Evolutionary conservation across 2,797 vertebrate genomes (phyloP), one percentile per base, ranked within the genome.

Genomic region (Meda fulgida): DNA sequence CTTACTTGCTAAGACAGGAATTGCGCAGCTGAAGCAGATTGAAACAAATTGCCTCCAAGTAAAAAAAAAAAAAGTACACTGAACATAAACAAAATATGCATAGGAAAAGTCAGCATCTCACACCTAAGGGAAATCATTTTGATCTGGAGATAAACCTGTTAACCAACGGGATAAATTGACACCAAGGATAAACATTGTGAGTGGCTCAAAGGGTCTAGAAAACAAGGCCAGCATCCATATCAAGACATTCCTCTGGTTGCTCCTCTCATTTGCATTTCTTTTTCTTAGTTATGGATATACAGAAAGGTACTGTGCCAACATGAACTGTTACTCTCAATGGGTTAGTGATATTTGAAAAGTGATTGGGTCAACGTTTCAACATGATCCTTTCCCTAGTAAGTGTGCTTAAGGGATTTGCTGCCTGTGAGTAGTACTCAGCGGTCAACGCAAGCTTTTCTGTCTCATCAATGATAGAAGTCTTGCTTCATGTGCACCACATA

Each of bases 391-490:
- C 90, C 90, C 88, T 90, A 85, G 91, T 92, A 93, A 91, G 89
- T 77, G 85, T 86, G 80, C 91, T 83, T 87, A 88, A 88, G 85
- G 88, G 93, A 93, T 91, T 91, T 92, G 87, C 85, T 91, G 85
- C 72, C 71, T 92, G 90, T 91, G 89, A 90, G 87, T 69, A 89
- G 84, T 89, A 88, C 90, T 90, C 91, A 91, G 91, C 87, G 90
- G 91, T 89, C 87, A 87, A 81, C 73, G 87, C 78, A 85, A 51
- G 89, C 89, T 89, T 87, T 85, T 89, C 89, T 84, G 89, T 89
- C 91, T 93, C 92, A 93, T 94, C 93, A 93, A 89, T 92, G 92
- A 92, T 87, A 78, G 89, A 93, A 88, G 88, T 80, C 83, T 79
- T 84, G 90, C 88, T 90, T 85, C 89, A 89, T 89, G 88, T 87